Evolutionary conservation across 37 sponge, comb jelly and placozoan genomes (phyloP).

Genomic region (Beroe forskalii): DNA sequence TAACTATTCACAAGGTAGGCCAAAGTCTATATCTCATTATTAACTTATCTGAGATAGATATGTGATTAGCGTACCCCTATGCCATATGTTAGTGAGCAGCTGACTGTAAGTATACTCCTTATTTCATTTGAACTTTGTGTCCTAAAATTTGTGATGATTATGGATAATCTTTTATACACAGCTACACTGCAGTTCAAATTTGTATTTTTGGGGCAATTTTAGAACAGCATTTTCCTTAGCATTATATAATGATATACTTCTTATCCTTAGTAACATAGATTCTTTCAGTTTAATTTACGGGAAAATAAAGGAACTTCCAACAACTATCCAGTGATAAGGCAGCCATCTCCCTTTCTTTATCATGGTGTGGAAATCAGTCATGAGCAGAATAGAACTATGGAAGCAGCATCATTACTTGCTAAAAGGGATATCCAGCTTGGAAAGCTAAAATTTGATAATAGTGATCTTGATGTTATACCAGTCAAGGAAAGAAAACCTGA

Average conservation of each 20-base stretch:
- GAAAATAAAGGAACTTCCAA: neutral
- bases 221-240: too few species aligned
- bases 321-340: neutral
- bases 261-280: too few species aligned
- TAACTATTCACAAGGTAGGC: too few species aligned
- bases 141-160: too few species aligned
- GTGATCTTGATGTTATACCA: conserved; percentile 34
- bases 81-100: conserved; percentile 56
- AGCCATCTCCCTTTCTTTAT: conserved; percentile 14
- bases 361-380: neutral
- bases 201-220: too few species aligned
- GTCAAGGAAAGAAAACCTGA: conserved; percentile 21
- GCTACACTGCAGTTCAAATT: too few species aligned
- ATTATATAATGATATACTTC: too few species aligned
- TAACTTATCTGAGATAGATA: too few species aligned
- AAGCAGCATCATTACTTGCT: neutral
- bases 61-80: too few species aligned
- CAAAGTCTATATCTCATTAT: too few species aligned
- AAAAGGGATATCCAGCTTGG: conserved; percentile 52
- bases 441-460: neutral
- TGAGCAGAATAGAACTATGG: conserved; percentile 21
- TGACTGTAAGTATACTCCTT: neutral
- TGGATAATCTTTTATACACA: too few species aligned
- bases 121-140: too few species aligned
- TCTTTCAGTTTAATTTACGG: conserved; percentile 43